Evolutionary conservation across 2,888 invertebrate species (phyloP), one percentile per base, ranked within the genome.

Genomic region (Chloromyia formosa): DNA sequence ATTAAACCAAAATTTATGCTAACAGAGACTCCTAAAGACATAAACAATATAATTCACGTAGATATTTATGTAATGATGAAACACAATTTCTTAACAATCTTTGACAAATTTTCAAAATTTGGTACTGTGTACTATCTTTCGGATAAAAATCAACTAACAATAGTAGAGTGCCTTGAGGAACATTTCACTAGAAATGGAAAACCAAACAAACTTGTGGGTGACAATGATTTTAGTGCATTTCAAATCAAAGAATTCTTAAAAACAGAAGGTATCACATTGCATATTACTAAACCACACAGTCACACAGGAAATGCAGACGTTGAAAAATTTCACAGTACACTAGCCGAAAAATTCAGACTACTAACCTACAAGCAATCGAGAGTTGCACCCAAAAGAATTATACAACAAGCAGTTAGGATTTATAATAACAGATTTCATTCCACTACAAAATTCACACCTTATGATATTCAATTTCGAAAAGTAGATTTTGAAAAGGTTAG

Each of bases 1-100:
- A 69, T 74, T 1, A 75, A 64, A 68, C 16, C 20, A 4, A 68
- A 74, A 22, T 75, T 56, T 20, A 22, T 74, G 62, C 9, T 27
- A 0, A 73, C 74, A 7, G 75, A 75, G 14, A 75, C 77, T 16
- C 74, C 74, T 4, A 58, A 20, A 9, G 64, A 58, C 18, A 12
- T 49, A n/a, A 49, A 49, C 49, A 3, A 49, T n/a, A n/a, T n/a
- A n/a, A n/a, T n/a, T n/a, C n/a, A n/a, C n/a, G n/a, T n/a, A n/a
- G n/a, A n/a, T n/a, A n/a, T n/a, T n/a, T n/a, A n/a, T n/a, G n/a
- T n/a, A n/a, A n/a, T n/a, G n/a, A n/a, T n/a, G n/a, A n/a, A n/a
- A n/a, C n/a, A n/a, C n/a, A n/a, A n/a, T n/a, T n/a, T n/a, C n/a
- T n/a, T n/a, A n/a, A n/a, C n/a, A n/a, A n/a, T n/a, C n/a, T n/a